Percentiles rank a stretch among this genome's conserved stretches.
Conservation (phyloP, 2,113 vertebrate genomes). For the Gymnobelideus leadbeateri region DNA sequence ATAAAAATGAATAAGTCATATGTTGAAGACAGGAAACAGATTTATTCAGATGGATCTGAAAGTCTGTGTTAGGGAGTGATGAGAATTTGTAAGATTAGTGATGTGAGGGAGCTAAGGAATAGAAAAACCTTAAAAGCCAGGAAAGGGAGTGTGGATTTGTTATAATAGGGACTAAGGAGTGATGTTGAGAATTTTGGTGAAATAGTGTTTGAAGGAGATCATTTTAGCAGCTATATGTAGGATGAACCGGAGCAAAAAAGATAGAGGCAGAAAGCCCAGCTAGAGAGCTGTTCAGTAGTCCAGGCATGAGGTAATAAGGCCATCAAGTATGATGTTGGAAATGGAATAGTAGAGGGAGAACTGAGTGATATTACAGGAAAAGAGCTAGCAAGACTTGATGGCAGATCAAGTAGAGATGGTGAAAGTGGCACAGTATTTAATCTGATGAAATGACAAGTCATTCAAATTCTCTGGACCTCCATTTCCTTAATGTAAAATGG, state of each 20-base stretch:
- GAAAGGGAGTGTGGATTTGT: not conserved
- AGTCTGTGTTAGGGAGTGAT: not conserved
- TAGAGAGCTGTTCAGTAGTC: not conserved
- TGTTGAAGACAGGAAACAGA: not conserved
- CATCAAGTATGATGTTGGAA: not conserved
- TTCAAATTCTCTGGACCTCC: not conserved
- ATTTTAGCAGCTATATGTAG: not conserved
- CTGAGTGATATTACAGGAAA: not conserved
- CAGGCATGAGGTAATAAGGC: not conserved
- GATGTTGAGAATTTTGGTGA: not conserved
- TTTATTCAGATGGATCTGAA: not conserved
- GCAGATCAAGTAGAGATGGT: not conserved
- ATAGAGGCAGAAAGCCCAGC: not conserved
- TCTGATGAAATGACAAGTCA: not conserved
- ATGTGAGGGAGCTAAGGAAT: not conserved
- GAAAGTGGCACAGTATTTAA: not conserved
- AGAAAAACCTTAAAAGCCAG: not conserved
- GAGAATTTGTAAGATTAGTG: constrained; percentile 6
- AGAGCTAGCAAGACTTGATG: not conserved
- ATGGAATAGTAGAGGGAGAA: not conserved
- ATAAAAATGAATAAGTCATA: not conserved
- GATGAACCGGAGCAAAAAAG: not conserved
- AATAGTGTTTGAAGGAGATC: not conserved
- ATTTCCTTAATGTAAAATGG: not conserved
- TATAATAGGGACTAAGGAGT: not conserved